Evolutionary conservation across 2,113 vertebrate genomes (phyloP), one percentile per base, ranked within the genome.

Genomic region (Prochilodus magdalenae): DNA sequence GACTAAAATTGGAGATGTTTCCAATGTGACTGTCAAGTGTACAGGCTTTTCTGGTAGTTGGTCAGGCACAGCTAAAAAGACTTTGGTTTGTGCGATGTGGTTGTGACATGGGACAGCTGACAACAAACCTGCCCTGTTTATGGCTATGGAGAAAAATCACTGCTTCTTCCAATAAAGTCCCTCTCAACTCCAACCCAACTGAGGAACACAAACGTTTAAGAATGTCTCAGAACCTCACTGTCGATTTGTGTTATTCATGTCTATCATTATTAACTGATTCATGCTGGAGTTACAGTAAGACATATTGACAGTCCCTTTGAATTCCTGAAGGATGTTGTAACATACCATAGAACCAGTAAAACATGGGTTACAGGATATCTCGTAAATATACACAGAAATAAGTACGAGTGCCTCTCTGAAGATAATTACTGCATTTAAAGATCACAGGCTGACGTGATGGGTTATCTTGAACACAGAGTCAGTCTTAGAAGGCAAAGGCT

Each of bases 401-500:
- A 70, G 5, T n/a, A 7, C 14, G 40, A 40, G 47, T 33, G 53
- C 69, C 33, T 66, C 16, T 16, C 74, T 62, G 49, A 62, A 27
- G 55, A 57, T 82, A 77, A 77, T 83, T 65, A 75, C 57, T 62
- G 62, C 74, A 26, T 73, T 65, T 47, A 59, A 77, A 71, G 55
- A 73, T 69, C 47, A 75, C 26, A 60, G 63, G 30, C 36, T 51
- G 49, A 67, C 67, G 73, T 69, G 67, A 22, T 60, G 73, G 47
- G 33, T 36, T 40, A 13, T 27, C 29, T 27, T 77, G 57, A 76
- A 53, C 26, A 51, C 18, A 20, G 20, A 49, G 33, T 29, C 62
- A 40, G 33, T 27, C 73, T 36, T 73, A 63, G 15, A 71, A 55
- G 69, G 77, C 69, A 70, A 74, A 75, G 62, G 15, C 26, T 62